These are phyloP conservation scores for Chelonoidis abingdonii DNA, from an alignment of 2,113 vertebrate species.

Conservation along the genomic window DNA sequence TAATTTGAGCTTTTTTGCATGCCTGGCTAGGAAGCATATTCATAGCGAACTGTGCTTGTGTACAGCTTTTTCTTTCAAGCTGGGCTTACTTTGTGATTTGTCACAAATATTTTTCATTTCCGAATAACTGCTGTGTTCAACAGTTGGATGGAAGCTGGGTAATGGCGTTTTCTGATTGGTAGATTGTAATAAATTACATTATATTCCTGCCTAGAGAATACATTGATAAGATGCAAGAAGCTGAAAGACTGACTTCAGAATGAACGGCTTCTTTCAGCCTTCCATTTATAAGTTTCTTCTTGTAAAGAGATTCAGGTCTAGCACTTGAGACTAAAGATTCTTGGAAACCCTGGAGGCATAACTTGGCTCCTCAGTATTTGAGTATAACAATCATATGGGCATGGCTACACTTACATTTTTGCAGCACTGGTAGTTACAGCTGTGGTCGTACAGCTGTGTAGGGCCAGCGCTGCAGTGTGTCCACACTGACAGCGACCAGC, in stretches of 20 bases:
- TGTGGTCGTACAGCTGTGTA: too few species aligned
- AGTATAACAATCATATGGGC: background rate
- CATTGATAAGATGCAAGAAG: background rate
- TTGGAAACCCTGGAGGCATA: background rate
- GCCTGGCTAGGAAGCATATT: slow-evolving; percentile 7
- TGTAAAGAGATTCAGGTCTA: background rate
- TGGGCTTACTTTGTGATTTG: slow-evolving; percentile 28
- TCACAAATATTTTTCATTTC: background rate
- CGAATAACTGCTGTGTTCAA: background rate
- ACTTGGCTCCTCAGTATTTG: background rate
- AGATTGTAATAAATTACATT: background rate
- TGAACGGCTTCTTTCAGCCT: background rate
- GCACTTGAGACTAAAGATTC: background rate
- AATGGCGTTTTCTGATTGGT: background rate
- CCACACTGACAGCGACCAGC: too few species aligned
- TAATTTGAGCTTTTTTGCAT: slow-evolving; percentile 15
- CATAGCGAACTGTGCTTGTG: slow-evolving; percentile 15
- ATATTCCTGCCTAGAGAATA: background rate
- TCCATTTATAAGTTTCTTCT: background rate
- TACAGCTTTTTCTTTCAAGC: background rate
- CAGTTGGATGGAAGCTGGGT: background rate
- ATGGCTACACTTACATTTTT: too few species aligned
- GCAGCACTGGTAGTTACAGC: too few species aligned
- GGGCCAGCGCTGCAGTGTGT: too few species aligned
- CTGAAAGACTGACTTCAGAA: background rate